These are phyloP conservation scores for Chaitophorus viminalis DNA, from an alignment of 2,888 invertebrate genomes.

Conservation along the genomic window DNA sequence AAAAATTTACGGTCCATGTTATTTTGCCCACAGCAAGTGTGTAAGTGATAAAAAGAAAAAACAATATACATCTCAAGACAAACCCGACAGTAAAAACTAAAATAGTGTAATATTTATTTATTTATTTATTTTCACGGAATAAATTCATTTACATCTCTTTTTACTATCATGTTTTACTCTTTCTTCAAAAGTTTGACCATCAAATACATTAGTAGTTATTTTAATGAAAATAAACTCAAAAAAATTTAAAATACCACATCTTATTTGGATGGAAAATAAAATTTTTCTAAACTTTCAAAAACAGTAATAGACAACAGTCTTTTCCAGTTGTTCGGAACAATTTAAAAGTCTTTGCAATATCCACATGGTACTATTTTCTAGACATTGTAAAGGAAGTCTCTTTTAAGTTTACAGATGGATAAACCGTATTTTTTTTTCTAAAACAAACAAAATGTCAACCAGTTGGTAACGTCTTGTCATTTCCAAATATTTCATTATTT, in stretches of 20 bases:
- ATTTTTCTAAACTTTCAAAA: constrained; percentile 14
- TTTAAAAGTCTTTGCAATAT: neutral
- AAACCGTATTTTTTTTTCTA: neutral
- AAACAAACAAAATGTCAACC: neutral
- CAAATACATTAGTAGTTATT: neutral
- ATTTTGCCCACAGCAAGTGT: too few species aligned
- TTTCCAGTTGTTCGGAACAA: constrained; percentile 17
- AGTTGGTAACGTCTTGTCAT: neutral
- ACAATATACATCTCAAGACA: too few species aligned
- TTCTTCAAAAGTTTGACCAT: neutral
- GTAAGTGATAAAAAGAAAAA: too few species aligned
- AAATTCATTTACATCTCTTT: too few species aligned
- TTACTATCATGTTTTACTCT: too few species aligned
- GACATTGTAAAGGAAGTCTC: neutral
- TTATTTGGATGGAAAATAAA: constrained; percentile 1
- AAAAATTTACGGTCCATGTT: too few species aligned
- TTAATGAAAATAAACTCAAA: constrained; percentile 2
- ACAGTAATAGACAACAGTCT: constrained; percentile 9
- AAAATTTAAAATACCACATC: constrained; percentile 5
- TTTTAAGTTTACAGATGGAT: neutral
- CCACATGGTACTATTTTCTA: neutral
- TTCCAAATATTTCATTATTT: neutral
- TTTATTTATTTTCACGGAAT: too few species aligned
- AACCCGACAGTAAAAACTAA: too few species aligned
- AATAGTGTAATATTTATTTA: too few species aligned